These are phyloP conservation scores for Leptopilina syphax DNA, from an alignment of 2,888 invertebrate species.

Conservation along the genomic window DNA sequence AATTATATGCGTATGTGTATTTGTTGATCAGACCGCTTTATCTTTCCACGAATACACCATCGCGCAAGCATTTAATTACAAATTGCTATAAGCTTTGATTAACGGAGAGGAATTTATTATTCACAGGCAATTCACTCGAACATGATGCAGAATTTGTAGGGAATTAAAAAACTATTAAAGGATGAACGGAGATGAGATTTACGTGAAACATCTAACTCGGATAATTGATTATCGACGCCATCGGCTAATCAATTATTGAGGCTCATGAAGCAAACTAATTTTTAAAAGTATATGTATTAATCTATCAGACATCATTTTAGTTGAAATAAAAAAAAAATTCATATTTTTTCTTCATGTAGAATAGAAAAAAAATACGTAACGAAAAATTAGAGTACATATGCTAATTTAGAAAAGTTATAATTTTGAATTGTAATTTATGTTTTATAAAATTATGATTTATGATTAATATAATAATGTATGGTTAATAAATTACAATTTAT, in stretches of 20 bases:
- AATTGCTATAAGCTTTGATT: conserved; percentile 39
- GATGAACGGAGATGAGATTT: conserved; percentile 25
- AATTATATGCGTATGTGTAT: background rate
- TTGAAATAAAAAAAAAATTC: background rate
- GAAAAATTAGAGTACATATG: no score
- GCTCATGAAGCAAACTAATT: background rate
- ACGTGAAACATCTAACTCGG: conserved; percentile 17
- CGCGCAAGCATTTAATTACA: conserved; percentile 27
- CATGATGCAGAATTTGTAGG: conserved; percentile 29
- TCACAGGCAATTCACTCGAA: conserved; percentile 24
- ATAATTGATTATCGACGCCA: conserved; percentile 32
- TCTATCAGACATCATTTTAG: background rate
- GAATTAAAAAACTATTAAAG: conserved; percentile 36
- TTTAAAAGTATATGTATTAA: conserved; percentile 2
- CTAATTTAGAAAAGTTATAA: no score
- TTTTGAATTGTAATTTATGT: no score
- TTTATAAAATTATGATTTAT: no score
- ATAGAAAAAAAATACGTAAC: background rate
- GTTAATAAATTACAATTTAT: no score
- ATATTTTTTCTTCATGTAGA: background rate
- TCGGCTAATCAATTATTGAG: conserved; percentile 9
- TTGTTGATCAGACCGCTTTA: conserved; percentile 6
- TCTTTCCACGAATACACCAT: background rate
- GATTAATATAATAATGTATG: no score
- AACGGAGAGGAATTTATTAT: conserved; percentile 32